These are phyloP conservation scores for Hyperopisus bebe DNA, from an alignment of 2,113 vertebrate species.

Conservation along the genomic window DNA sequence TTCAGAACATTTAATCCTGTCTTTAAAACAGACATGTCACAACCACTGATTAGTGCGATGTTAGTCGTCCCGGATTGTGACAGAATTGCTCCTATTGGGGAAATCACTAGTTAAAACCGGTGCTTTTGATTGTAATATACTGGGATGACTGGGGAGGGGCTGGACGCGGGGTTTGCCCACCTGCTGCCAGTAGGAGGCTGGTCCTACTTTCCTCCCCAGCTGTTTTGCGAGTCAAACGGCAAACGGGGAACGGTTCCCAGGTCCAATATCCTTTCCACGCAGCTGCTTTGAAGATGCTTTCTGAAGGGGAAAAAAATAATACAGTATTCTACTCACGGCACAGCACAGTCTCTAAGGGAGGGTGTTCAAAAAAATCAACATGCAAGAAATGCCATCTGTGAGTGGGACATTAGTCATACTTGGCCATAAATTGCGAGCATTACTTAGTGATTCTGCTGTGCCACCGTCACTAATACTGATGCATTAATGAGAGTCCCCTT, in stretches of 20 bases:
- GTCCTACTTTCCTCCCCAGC: neutral
- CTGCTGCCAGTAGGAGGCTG: neutral
- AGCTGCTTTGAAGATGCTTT: constrained; percentile 2
- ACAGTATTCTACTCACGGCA: neutral
- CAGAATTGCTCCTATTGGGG: neutral
- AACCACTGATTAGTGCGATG: neutral
- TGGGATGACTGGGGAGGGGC: neutral
- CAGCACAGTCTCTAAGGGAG: neutral
- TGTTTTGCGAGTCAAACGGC: neutral
- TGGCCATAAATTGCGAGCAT: constrained; percentile 2
- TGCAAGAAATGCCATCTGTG: neutral
- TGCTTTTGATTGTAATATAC: neutral
- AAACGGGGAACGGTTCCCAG: neutral
- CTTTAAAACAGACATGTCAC: no score
- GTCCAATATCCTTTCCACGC: neutral
- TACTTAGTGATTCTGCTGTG: neutral
- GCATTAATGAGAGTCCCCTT: constrained; percentile 7
- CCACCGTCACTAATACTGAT: neutral
- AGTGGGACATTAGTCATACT: neutral
- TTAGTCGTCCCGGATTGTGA: neutral
- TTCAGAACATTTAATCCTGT: neutral
- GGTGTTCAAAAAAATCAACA: constrained; percentile 8
- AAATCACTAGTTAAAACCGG: neutral
- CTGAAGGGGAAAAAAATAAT: constrained; percentile 5
- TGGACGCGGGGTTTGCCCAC: neutral